phyloP scores from a whole-genome alignment of 2,888 invertebrate genomes.

The Brachyopa scutellaris region DNA sequence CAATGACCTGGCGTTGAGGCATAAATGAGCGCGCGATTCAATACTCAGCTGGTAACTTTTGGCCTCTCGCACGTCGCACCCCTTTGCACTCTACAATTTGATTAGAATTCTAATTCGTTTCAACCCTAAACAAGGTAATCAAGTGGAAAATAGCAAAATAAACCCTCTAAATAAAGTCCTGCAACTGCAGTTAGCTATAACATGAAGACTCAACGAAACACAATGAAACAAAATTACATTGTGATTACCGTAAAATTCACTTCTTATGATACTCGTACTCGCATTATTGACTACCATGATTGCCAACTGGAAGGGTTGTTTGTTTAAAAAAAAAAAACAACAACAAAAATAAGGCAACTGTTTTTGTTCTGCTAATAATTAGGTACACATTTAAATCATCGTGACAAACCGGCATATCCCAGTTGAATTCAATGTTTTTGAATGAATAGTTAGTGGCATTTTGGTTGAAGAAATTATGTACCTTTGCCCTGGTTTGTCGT shows the following conservation, averaged over 20 bases:
- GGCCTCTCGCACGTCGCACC: too few relatives aligned
- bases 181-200: too few relatives aligned
- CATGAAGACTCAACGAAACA: too few relatives aligned
- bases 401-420: conserved; percentile 52
- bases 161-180: background rate
- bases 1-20: too few relatives aligned
- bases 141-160: background rate
- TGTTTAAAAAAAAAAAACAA: background rate
- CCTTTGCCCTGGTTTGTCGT: conserved; percentile 49
- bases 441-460: background rate
- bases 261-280: too few relatives aligned
- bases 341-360: background rate
- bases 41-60: too few relatives aligned
- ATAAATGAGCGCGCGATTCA: too few relatives aligned
- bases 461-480: too few relatives aligned
- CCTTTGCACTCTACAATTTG: too few relatives aligned
- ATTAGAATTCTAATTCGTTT: too few relatives aligned
- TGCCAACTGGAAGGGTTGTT: conserved; percentile 2
- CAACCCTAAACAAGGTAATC: conserved; percentile 3
- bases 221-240: background rate
- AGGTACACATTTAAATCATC: conserved; percentile 38
- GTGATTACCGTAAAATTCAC: background rate
- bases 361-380: conserved; percentile 14
- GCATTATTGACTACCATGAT: background rate
- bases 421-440: conserved; percentile 9